Base-by-base conservation (phyloP, 2,797 vertebrate genomes). In the Scolopax bukidnonensis region DNA sequence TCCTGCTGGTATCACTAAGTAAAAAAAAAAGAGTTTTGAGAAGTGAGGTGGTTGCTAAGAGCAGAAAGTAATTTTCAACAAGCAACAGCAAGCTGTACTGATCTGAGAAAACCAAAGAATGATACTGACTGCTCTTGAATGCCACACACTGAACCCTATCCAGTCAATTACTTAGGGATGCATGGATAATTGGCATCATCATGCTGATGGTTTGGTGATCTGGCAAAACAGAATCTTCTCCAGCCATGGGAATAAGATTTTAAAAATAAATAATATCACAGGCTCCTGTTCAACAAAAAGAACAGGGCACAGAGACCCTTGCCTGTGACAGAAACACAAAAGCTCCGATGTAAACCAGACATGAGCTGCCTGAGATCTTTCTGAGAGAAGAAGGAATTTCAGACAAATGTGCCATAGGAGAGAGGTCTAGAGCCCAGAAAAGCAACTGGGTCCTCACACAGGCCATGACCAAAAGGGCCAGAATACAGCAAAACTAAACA, bases 21-120 rank as follows among this genome's bases (percentile, higher is more conserved):
- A 12, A 47, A 47, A 47, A 65, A 64, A 64, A 81, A 60, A 41
- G 8, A 45, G 14, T 86, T 92, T 87, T 48, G 65, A 70, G 41
- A 84, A 64, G 43, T 59, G 12, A 81, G 28, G 10, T 32, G 18
- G 56, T 16, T 84, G 32, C 54, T 75, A 84, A 78, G 41, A 88
- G 21, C 50, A 93, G 47, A 94, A 91, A 84, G 27, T 51, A 3
- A 53, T 93, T 91, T 94, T 88, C 50, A 89, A 67, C 84, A 84
- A 40, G 45, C 50, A 89, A 88, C 33, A 79, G 60, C 24, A 82
- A 93, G 53, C 9, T 77, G 20, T 18, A 85, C 15, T 20, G 14
- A 54, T 74, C 25, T 2, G 3, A 73, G 64, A 83, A 90, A 89
- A 47, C 2, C 3, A 20, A 75, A 65, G 85, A 71, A 57, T 18